Evolutionary conservation across 2,888 invertebrate species (phyloP), one percentile per base, ranked within the genome.

Genomic region (Cryptocephalus primarius): DNA sequence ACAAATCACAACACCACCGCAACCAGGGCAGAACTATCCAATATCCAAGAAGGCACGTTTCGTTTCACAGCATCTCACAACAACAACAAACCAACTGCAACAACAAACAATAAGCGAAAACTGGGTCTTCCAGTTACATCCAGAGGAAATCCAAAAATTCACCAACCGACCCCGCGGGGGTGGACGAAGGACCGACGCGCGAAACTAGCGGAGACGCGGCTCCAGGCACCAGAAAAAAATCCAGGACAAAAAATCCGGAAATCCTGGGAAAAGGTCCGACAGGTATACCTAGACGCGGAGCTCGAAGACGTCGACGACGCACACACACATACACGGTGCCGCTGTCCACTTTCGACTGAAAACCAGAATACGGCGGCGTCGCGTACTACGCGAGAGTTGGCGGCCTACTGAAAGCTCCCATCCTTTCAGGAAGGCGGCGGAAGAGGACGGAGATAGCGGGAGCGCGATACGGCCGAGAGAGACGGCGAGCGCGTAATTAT

Each of bases 321-420:
- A 58, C 60, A 57, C 50, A 49, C 48, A 53, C 55, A 46, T 52
- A 47, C 22, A 22, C 22, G 22, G 22, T 22, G 49, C 51, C 46
- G 51, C 46, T 48, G 58, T 53, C 53, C 54, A 48, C 50, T 52
- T 44, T 52, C 57, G 54, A 63, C 62, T 62, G 60, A 62, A 59
- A 54, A 33, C 33, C 58, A 53, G 38, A 33, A 50, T 51, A 54
- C 49, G 51, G 54, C 54, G 64, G 59, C 63, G 60, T 63, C n/a
- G 60, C 63, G 62, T 55, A 56, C 63, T 53, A 55, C 54, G 55
- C 66, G 66, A 63, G 59, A 62, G 68, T 60, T 68, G 52, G 61
- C 59, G 60, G 59, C 58, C 60, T 59, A 69, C 70, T 70, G 69
- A 66, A 61, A 65, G 63, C 67, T 52, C 60, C 65, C 66, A 66